Evolutionary conservation across 1,140 invertebrate genomes (phyloP), one percentile per base, ranked within the genome.

Genomic region (Lucilia cuprina): DNA sequence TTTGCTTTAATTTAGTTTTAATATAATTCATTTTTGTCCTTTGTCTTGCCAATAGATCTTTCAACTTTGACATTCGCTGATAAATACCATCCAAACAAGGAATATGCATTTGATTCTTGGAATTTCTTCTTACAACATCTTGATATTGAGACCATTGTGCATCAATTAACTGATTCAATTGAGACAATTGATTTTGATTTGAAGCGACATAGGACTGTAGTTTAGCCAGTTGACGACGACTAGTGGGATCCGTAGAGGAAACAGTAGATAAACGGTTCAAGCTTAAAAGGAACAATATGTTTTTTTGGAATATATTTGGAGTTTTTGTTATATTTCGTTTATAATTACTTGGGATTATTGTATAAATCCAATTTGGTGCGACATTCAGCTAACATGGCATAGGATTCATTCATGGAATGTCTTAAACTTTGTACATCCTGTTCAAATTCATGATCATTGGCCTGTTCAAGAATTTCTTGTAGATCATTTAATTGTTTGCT

Each of bases 31-130:
- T 88, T 7, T 92, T 87, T 0, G 86, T 87, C 14, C 89, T 86
- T 83, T 94, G 93, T 77, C 93, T 91, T 19, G 92, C 91, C 3
- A 94, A 86, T 17, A 94, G 92, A 82, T 94, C 94, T 85, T 93
- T 93, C 60, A 95, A 93, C 49, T 92, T 93, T 12, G 94, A 93
- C 84, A 95, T 91, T 0, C 94, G 93, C 87, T 95, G 94, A 88
- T 95, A 95, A 5, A 95, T 93, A 35, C 93, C 92, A 87, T 95
- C 94, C 85, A 95, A 87, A 2, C 93, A 94, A 2, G 93, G 93
- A 85, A 94, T 93, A 86, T 92, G 92, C 87, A 92, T 89, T 84
- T 89, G 91, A 17, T 91, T 88, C 65, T 89, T 91, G 47, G 87
- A 88, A 60, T 92, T 92, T 83, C 92, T 92, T 2, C 91, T 89